Conservation (phyloP, 2,113 vertebrate species). For the Rhineura floridana region DNA sequence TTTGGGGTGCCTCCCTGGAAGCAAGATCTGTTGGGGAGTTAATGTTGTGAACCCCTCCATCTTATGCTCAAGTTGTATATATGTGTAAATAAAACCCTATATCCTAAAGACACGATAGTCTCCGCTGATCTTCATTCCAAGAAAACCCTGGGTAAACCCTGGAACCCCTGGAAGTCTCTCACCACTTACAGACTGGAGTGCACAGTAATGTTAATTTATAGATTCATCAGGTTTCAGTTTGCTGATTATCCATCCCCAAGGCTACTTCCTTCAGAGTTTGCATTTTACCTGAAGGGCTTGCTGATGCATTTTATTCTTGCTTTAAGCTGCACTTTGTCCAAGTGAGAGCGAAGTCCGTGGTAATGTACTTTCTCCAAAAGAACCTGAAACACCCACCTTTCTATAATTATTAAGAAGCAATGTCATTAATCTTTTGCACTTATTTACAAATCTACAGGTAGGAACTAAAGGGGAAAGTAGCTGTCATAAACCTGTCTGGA, state of each 20-base stretch:
- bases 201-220: too few relatives aligned
- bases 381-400: not conserved
- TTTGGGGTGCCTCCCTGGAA: too few relatives aligned
- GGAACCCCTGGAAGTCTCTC: too few relatives aligned
- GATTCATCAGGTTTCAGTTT: not conserved
- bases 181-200: too few relatives aligned
- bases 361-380: not conserved
- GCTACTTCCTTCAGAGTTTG: not conserved
- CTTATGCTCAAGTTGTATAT: too few relatives aligned
- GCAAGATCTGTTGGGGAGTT: too few relatives aligned
- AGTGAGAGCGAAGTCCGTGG: not conserved
- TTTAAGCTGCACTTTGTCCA: not conserved
- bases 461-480: not conserved
- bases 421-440: slow-evolving; percentile 5
- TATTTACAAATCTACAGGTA: not conserved
- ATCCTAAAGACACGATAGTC: too few relatives aligned
- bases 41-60: too few relatives aligned
- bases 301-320: not conserved
- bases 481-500: not conserved
- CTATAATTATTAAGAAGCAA: not conserved
- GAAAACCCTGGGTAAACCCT: too few relatives aligned
- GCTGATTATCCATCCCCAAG: not conserved
- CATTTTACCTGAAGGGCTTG: not conserved
- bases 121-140: too few relatives aligned
- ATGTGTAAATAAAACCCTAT: too few relatives aligned